Evolutionary conservation across 2,113 vertebrate species (phyloP), one percentile per base, ranked within the genome.

Genomic region (Chaetops frenatus): DNA sequence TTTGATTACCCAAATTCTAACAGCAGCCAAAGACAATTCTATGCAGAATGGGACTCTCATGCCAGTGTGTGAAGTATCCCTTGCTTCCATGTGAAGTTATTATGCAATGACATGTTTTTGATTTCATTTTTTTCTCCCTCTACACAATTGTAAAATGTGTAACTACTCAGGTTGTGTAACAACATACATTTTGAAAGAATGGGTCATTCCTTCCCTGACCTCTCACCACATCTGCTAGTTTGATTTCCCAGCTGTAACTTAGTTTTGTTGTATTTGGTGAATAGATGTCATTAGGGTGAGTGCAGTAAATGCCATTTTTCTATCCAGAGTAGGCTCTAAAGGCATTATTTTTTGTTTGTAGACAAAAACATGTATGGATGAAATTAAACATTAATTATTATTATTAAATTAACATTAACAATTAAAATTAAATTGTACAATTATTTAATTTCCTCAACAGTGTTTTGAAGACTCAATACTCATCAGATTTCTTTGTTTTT

Each of bases 401-500:
- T n/a, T n/a, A n/a, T n/a, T n/a, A n/a, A n/a, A n/a, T n/a, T n/a
- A n/a, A n/a, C n/a, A n/a, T n/a, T n/a, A n/a, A n/a, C n/a, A n/a
- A n/a, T n/a, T n/a, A n/a, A n/a, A n/a, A n/a, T n/a, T n/a, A n/a
- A n/a, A 7, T 22, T 64, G 17, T 64, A 70, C 19, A 42, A 24
- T 56, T 67, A 42, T 12, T 69, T 54, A 7, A 66, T 61, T 72
- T 88, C 33, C 16, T 85, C 7, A 15, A 16, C 18, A 86, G 12
- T 3, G 8, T 70, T 93, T 87, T 90, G 54, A 90, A 70, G 60
- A 54, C 17, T 69, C 8, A 7, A 12, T 90, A 14, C 11, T 71
- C 19, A 74, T 51, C 18, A 56, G 9, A n/a, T 80, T 91, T 67
- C 44, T 70, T 94, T 94, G 80, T 94, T 93, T 96, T 98, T 67